Percentiles rank a stretch among this genome's conserved stretches.
Evolutionary conservation across 23 tunicate genomes (phyloP).

Genomic region (Trididemnum nubilum): DNA sequence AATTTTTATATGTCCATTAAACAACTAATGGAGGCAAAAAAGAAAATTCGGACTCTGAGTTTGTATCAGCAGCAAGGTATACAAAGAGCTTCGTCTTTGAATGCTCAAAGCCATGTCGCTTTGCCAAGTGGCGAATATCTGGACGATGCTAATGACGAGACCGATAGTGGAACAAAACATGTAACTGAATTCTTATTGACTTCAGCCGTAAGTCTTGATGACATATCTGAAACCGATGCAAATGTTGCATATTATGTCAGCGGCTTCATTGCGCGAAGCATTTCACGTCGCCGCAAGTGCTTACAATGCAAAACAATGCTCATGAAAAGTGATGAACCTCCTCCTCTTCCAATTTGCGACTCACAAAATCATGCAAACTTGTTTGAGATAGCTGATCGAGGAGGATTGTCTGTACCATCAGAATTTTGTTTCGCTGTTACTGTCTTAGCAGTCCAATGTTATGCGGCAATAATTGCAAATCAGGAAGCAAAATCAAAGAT

Average conservation of each 20-base stretch:
- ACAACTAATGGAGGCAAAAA: too few species aligned
- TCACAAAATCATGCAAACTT: neutral
- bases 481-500: neutral
- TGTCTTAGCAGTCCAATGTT: neutral
- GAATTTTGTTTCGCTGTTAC: slow-evolving; percentile 16
- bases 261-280: slow-evolving; percentile 14
- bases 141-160: neutral
- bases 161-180: neutral
- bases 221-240: neutral
- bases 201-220: neutral
- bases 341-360: slow-evolving; percentile 6
- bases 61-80: neutral
- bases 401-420: neutral
- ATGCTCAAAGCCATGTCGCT: neutral
- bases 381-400: slow-evolving; percentile 2
- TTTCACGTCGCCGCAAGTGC: neutral
- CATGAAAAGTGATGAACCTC: neutral
- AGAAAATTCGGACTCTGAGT: slow-evolving; percentile 12
- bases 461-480: neutral
- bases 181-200: neutral
- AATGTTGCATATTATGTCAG: slow-evolving; percentile 1
- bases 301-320: neutral
- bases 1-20: too few species aligned
- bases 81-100: neutral
- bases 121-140: too few species aligned